Conservation (phyloP, 1,140 invertebrate species). For the Bombus superbus region DNA sequence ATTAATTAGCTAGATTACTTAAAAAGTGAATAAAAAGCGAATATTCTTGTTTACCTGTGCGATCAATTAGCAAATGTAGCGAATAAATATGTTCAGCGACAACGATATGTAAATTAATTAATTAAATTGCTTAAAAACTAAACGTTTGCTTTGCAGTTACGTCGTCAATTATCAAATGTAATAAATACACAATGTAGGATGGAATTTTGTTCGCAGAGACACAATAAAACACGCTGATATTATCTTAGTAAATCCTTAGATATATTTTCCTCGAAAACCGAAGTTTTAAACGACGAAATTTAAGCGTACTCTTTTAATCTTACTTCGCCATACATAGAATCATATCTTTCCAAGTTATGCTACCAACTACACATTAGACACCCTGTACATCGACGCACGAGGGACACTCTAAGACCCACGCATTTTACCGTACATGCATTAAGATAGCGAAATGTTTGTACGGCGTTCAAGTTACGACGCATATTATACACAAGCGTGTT, state of each 20-base stretch:
- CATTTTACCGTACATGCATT: neutral
- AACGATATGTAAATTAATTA: neutral
- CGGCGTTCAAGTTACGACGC: neutral
- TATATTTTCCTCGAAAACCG: neutral
- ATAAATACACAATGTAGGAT: neutral
- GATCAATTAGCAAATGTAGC: no score
- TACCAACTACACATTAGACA: neutral
- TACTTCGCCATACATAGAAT: no score
- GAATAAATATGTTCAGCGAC: no score
- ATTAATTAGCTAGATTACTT: neutral
- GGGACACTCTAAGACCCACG: no score
- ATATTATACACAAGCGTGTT: no score
- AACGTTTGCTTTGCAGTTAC: neutral
- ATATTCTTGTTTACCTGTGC: no score
- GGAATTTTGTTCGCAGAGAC: neutral
- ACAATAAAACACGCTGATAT: neutral
- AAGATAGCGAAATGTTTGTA: constrained; percentile 10
- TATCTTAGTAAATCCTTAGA: neutral
- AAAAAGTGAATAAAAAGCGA: neutral
- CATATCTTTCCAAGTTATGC: neutral
- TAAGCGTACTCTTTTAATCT: neutral
- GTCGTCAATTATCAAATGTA: neutral
- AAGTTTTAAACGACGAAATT: neutral
- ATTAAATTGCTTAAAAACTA: neutral
- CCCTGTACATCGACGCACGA: neutral